These are phyloP conservation scores for Paracanthobrama guichenoti DNA, from an alignment of 2,113 vertebrate species.

Conservation along the genomic window DNA sequence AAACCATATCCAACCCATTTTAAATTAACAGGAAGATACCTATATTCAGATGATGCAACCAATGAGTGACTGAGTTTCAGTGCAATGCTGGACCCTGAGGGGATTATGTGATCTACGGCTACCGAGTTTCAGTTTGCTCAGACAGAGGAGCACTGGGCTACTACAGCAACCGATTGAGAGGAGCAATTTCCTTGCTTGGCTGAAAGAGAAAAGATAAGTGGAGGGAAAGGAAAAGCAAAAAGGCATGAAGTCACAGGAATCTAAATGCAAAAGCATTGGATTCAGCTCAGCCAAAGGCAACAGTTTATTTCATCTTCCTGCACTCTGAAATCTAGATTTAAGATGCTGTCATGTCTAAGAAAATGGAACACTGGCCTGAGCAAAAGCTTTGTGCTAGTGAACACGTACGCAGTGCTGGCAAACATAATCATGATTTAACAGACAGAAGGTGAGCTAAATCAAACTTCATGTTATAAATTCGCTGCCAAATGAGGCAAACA, in stretches of 20 bases:
- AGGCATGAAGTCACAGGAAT: slow-evolving; percentile 25
- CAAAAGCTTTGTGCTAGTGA: background rate
- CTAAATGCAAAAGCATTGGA: slow-evolving; percentile 49
- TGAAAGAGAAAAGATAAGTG: slow-evolving; percentile 51
- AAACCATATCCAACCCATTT: slow-evolving; percentile 37
- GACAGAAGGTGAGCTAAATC: background rate
- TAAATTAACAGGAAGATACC: slow-evolving; percentile 68
- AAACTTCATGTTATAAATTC: background rate
- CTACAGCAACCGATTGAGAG: slow-evolving; percentile 44
- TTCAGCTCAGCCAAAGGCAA: slow-evolving; percentile 38
- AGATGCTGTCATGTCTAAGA: slow-evolving; percentile 39
- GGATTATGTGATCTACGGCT: slow-evolving; percentile 58
- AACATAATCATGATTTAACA: slow-evolving; percentile 12
- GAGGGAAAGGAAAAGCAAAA: slow-evolving; percentile 42
- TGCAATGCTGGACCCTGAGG: slow-evolving; percentile 63
- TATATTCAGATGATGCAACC: slow-evolving; percentile 59
- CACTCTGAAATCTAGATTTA: slow-evolving; percentile 39
- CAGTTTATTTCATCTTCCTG: slow-evolving; percentile 26
- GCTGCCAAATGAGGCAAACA: background rate
- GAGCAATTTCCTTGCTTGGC: slow-evolving; percentile 43
- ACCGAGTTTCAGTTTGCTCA: slow-evolving; percentile 62
- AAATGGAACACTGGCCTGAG: slow-evolving; percentile 16
- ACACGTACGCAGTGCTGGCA: background rate
- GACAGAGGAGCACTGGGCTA: slow-evolving; percentile 43
- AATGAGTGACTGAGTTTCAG: slow-evolving; percentile 58